phyloP scores from a whole-genome alignment of 1,140 invertebrate genomes.

The Leguminivora glycinivorella region DNA sequence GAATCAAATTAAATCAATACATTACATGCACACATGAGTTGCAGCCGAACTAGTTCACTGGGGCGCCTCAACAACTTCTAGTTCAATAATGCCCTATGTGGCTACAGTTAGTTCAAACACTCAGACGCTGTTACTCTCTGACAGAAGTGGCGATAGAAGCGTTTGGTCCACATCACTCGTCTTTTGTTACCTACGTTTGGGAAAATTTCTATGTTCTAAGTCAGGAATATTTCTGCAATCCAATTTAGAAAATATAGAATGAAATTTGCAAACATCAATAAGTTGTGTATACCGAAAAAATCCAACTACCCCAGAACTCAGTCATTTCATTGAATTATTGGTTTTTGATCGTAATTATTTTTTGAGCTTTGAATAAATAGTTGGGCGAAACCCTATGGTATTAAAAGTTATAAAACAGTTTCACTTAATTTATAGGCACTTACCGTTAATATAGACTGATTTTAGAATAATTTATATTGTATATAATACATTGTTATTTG shows the following conservation, averaged over 20 bases:
- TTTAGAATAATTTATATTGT: slow-evolving; percentile 46
- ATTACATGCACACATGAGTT: slow-evolving; percentile 18
- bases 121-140: not conserved
- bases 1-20: slow-evolving; percentile 25
- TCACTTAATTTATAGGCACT: slow-evolving; percentile 35
- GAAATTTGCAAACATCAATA: not conserved
- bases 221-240: not conserved
- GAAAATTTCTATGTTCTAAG: not conserved
- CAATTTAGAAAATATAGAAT: not conserved
- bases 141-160: slow-evolving; percentile 8
- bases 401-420: slow-evolving; percentile 14
- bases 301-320: too few relatives aligned
- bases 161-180: slow-evolving; percentile 12
- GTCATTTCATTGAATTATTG: too few relatives aligned
- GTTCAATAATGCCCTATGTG: not conserved
- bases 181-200: slow-evolving; percentile 14
- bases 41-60: slow-evolving; percentile 18
- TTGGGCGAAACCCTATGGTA: too few relatives aligned
- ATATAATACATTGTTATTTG: slow-evolving; percentile 35
- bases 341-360: too few relatives aligned
- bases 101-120: not conserved
- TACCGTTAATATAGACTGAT: slow-evolving; percentile 54
- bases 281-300: slow-evolving; percentile 1
- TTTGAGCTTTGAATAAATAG: too few relatives aligned
- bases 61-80: not conserved